phyloP scores from a whole-genome alignment of 2,113 vertebrate species.

The Melozone crissalis region DNA sequence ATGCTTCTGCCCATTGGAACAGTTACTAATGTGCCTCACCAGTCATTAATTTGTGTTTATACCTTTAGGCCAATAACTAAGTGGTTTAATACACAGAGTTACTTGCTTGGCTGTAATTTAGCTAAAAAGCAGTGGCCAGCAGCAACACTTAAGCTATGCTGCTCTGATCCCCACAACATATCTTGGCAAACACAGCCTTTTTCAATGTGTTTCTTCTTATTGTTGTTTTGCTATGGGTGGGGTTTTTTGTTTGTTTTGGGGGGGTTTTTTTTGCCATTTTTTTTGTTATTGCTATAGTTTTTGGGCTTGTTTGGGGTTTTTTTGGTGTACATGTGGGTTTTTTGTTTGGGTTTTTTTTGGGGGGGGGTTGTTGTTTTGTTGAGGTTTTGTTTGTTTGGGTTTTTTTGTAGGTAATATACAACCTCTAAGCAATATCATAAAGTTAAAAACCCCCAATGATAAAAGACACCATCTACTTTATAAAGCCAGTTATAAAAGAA shows the following conservation, averaged over 20 bases:
- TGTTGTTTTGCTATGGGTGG: background rate
- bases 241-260: too few relatives aligned
- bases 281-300: background rate
- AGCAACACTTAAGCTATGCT: background rate
- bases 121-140: background rate
- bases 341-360: background rate
- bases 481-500: background rate
- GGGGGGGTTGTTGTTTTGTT: fast-evolving
- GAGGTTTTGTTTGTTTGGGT: background rate
- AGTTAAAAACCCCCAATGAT: background rate
- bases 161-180: background rate
- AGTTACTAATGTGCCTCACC: background rate
- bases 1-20: background rate
- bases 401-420: background rate
- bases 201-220: background rate
- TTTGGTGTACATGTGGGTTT: background rate
- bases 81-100: background rate
- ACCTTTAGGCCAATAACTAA: background rate
- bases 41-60: background rate
- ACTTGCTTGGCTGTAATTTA: background rate
- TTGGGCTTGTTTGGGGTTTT: background rate
- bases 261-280: too few relatives aligned
- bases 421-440: background rate
- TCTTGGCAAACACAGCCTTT: background rate
- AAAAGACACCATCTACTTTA: background rate